phyloP scores from a whole-genome alignment of 2,888 invertebrate genomes.

The Stomorhina lunata region DNA sequence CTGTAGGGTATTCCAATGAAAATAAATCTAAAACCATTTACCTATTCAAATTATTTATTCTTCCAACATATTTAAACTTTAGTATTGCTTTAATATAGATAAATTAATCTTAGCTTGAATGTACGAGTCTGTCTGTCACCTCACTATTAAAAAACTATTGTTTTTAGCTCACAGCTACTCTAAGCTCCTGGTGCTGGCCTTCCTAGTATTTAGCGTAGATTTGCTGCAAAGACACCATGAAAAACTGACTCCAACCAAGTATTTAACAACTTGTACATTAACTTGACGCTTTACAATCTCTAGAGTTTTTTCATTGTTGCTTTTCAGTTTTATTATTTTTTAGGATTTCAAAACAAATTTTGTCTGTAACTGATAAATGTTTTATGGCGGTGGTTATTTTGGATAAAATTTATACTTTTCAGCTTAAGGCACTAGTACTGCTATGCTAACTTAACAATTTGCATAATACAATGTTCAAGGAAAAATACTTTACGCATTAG shows the following conservation, averaged over 20 bases:
- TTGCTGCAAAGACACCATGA: slow-evolving; percentile 8
- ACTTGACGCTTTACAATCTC: slow-evolving; percentile 59
- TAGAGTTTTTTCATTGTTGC: neutral
- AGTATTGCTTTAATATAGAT: slow-evolving; percentile 14
- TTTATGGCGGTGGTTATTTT: slow-evolving; percentile 15
- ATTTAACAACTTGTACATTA: slow-evolving; percentile 46
- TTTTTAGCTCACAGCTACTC: neutral
- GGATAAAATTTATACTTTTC: slow-evolving; percentile 17
- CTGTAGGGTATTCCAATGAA: slow-evolving; percentile 17
- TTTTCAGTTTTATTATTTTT: neutral
- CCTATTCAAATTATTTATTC: neutral
- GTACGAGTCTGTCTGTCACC: slow-evolving; percentile 48
- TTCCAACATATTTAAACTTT: slow-evolving; percentile 11
- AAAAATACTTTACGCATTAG: slow-evolving; percentile 60
- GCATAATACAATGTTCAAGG: slow-evolving; percentile 46
- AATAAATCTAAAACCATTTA: neutral
- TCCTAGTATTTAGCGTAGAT: slow-evolving; percentile 32
- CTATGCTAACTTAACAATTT: slow-evolving; percentile 48
- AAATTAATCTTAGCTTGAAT: slow-evolving; percentile 1
- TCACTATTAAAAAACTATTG: neutral
- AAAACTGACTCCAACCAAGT: slow-evolving; percentile 9
- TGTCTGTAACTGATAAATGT: slow-evolving; percentile 48
- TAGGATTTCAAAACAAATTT: slow-evolving; percentile 52
- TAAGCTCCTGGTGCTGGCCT: slow-evolving; percentile 47
- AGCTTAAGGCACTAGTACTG: slow-evolving; percentile 17